Evolutionary conservation across 2,888 invertebrate species (phyloP).

Genomic region (Idaea biselata): DNA sequence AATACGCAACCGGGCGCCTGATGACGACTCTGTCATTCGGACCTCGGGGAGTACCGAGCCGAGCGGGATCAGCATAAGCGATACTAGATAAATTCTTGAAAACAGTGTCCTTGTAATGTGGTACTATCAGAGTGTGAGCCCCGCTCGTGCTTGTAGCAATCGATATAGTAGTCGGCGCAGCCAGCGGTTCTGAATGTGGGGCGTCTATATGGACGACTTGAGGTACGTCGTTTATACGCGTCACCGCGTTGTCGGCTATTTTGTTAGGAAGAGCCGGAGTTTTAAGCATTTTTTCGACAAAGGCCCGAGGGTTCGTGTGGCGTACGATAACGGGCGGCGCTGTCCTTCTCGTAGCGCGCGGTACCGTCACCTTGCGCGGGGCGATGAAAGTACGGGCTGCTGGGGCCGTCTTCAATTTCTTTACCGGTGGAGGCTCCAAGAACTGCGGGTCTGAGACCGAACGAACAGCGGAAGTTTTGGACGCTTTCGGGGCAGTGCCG

Average conservation of each 20-base stretch:
- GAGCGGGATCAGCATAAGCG: slow-evolving; percentile 12
- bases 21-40: slow-evolving; percentile 15
- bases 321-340: not conserved
- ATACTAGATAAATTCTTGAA: slow-evolving; percentile 21
- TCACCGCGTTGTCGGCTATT: slow-evolving; percentile 13
- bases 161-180: slow-evolving; percentile 15
- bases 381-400: not conserved
- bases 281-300: slow-evolving; percentile 9
- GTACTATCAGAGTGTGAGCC: slow-evolving; percentile 15
- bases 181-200: not conserved
- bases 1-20: slow-evolving; percentile 18
- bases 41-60: slow-evolving; percentile 9
- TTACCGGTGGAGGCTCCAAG: not conserved
- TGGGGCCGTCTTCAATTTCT: not conserved
- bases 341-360: not conserved
- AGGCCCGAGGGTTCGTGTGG: slow-evolving; percentile 5
- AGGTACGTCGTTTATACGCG: slow-evolving; percentile 5
- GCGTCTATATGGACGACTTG: not conserved
- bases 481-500: not conserved
- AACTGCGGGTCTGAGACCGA: not conserved
- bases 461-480: not conserved
- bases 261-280: slow-evolving; percentile 13
- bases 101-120: slow-evolving; percentile 24
- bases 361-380: not conserved
- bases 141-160: slow-evolving; percentile 8